These are phyloP conservation scores for Ageneiosus marmoratus DNA, from an alignment of 2,113 vertebrate species.

Conservation along the genomic window DNA sequence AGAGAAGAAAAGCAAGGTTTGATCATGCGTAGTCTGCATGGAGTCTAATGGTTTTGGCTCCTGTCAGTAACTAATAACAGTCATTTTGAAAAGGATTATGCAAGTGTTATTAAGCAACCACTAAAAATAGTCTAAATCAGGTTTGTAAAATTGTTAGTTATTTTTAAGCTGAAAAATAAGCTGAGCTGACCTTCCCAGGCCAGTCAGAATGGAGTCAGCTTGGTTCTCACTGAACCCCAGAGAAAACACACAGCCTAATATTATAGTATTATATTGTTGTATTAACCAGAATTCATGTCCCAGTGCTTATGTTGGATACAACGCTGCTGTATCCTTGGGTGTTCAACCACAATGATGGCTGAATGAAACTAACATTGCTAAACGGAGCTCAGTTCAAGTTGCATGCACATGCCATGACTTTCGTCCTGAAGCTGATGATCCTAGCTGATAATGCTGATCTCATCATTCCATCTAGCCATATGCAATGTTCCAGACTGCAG, in stretches of 20 bases:
- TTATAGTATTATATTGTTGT: slow-evolving; percentile 27
- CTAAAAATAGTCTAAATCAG: slow-evolving; percentile 8
- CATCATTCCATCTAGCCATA: slow-evolving; percentile 13
- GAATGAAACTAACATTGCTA: neutral
- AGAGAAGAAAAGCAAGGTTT: slow-evolving; percentile 20
- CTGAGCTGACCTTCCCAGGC: slow-evolving; percentile 6
- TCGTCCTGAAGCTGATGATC: neutral
- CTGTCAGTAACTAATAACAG: slow-evolving; percentile 5
- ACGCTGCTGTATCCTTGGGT: neutral
- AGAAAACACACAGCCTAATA: slow-evolving; percentile 19
- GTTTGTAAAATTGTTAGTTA: slow-evolving; percentile 24
- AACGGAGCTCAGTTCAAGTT: neutral
- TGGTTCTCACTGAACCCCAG: slow-evolving; percentile 5
- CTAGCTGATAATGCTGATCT: slow-evolving; percentile 11
- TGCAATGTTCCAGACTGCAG: slow-evolving; percentile 38
- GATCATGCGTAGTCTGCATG: neutral
- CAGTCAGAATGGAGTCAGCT: slow-evolving; percentile 11
- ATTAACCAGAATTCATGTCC: slow-evolving; percentile 2
- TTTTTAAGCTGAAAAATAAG: slow-evolving; percentile 15
- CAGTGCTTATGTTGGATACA: slow-evolving; percentile 16
- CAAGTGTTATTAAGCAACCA: slow-evolving; percentile 15
- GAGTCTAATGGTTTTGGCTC: slow-evolving; percentile 7
- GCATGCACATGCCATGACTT: neutral
- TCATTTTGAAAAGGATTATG: slow-evolving; percentile 13
- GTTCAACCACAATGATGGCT: neutral